A percentile compares a stretch with the other conserved stretches of the same genome.
These are phyloP conservation scores for Hassar affinis DNA, from an alignment of 2,113 vertebrate genomes.

Conservation along the genomic window DNA sequence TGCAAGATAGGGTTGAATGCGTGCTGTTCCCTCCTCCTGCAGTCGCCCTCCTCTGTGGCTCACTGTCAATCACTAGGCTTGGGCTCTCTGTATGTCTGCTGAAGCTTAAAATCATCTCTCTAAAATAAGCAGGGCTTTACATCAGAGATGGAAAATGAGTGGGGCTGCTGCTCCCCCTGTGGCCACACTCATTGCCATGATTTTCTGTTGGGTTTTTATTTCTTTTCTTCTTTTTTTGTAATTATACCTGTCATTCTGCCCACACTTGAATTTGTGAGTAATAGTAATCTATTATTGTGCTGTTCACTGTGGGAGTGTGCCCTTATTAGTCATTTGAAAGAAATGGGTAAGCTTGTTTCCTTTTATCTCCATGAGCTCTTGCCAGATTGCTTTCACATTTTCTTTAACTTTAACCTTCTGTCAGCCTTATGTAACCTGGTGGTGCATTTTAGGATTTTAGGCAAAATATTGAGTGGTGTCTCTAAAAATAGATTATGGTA, in stretches of 20 bases:
- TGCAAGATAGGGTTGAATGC: slow-evolving; percentile 61
- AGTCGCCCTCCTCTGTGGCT: slow-evolving; percentile 42
- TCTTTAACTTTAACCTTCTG: not conserved
- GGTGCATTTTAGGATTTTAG: not conserved
- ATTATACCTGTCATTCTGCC: slow-evolving; percentile 17
- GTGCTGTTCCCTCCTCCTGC: slow-evolving; percentile 27
- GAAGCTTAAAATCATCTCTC: slow-evolving; percentile 29
- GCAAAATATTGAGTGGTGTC: not conserved
- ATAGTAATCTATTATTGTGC: not conserved
- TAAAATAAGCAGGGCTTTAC: not conserved
- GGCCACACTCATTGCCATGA: slow-evolving; percentile 3
- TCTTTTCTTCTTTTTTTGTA: slow-evolving; percentile 15
- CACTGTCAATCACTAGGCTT: slow-evolving; percentile 9
- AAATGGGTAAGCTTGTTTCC: not conserved
- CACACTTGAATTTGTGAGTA: slow-evolving; percentile 13
- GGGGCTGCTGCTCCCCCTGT: slow-evolving; percentile 17
- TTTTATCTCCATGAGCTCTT: not conserved
- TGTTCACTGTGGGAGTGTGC: slow-evolving; percentile 30
- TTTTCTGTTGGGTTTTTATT: not conserved
- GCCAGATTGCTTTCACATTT: not conserved
- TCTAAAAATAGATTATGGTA: not conserved
- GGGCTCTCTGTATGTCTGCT: slow-evolving; percentile 12
- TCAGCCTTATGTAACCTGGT: not conserved
- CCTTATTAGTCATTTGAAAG: slow-evolving; percentile 42
- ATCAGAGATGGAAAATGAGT: not conserved